phyloP scores from a whole-genome alignment of 2,797 vertebrate genomes.

The Lutra lutra region DNA sequence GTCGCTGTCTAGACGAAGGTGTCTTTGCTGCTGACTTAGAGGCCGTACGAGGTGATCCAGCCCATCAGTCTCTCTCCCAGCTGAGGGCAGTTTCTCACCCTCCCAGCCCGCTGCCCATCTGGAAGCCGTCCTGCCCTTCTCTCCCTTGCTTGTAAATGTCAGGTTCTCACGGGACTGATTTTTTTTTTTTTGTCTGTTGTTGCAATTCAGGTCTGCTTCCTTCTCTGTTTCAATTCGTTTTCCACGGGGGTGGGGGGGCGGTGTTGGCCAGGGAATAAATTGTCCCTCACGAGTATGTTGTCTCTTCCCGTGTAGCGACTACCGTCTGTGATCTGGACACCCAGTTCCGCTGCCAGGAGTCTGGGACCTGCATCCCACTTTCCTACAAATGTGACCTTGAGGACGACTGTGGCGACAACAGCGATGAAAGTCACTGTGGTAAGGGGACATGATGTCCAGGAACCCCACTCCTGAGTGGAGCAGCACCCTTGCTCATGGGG shows the following conservation, averaged over 20 bases:
- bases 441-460: slow-evolving; percentile 55
- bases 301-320: slow-evolving; percentile 88
- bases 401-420: slow-evolving; percentile 98
- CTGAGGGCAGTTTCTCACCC: not conserved
- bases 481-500: fast-evolving
- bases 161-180: not conserved
- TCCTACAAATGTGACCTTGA: slow-evolving; percentile 98
- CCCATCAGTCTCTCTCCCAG: not conserved
- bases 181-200: not conserved
- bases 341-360: slow-evolving; percentile 95
- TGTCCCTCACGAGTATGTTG: not conserved
- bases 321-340: slow-evolving; percentile 93
- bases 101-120: not conserved
- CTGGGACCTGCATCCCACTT: slow-evolving; percentile 95
- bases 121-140: not conserved
- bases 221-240: not conserved
- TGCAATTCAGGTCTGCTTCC: not conserved
- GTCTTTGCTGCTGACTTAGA: not conserved
- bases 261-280: not conserved
- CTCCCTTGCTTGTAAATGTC: not conserved
- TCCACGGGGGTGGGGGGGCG: not conserved
- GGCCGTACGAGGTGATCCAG: not conserved
- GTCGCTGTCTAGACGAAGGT: not conserved
- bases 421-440: slow-evolving; percentile 97
- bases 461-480: not conserved